These are phyloP conservation scores for Anoplius nigerrimus DNA, from an alignment of 2,888 invertebrate species.

Conservation along the genomic window DNA sequence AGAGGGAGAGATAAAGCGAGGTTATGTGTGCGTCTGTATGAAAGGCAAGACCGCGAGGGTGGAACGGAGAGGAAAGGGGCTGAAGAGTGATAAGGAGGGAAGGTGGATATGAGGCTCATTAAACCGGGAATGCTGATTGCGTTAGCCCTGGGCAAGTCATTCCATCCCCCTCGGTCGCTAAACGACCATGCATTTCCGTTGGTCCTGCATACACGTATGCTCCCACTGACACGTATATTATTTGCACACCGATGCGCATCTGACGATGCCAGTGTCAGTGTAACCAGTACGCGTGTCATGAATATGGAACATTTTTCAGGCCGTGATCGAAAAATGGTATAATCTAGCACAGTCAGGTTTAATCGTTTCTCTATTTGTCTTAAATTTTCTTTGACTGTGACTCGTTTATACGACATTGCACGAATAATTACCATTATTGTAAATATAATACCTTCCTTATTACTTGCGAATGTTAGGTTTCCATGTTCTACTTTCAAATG, in stretches of 20 bases:
- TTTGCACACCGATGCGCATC: constrained; percentile 15
- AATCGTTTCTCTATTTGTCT: constrained; percentile 16
- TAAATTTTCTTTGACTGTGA: constrained; percentile 1
- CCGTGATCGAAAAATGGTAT: constrained; percentile 22
- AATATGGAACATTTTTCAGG: no score
- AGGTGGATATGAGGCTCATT: constrained; percentile 67
- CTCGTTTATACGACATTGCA: no score
- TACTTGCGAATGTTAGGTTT: no score
- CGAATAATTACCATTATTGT: no score
- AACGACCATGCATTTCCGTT: constrained; percentile 61
- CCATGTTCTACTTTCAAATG: no score
- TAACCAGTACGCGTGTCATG: no score
- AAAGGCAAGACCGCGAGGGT: constrained; percentile 32
- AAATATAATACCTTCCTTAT: no score
- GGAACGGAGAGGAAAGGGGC: constrained; percentile 19
- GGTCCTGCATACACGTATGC: constrained; percentile 31
- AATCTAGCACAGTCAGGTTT: not conserved
- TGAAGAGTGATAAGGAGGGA: constrained; percentile 42
- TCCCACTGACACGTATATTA: not conserved
- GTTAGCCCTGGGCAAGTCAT: constrained; percentile 64
- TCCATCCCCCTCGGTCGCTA: constrained; percentile 57
- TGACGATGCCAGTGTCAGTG: not conserved
- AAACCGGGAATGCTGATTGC: constrained; percentile 72
- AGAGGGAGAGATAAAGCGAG: constrained; percentile 12
- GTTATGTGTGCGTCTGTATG: constrained; percentile 9